These are phyloP conservation scores for Drosophila kokeensis DNA, from an alignment of 2,888 invertebrate genomes.

Conservation along the genomic window DNA sequence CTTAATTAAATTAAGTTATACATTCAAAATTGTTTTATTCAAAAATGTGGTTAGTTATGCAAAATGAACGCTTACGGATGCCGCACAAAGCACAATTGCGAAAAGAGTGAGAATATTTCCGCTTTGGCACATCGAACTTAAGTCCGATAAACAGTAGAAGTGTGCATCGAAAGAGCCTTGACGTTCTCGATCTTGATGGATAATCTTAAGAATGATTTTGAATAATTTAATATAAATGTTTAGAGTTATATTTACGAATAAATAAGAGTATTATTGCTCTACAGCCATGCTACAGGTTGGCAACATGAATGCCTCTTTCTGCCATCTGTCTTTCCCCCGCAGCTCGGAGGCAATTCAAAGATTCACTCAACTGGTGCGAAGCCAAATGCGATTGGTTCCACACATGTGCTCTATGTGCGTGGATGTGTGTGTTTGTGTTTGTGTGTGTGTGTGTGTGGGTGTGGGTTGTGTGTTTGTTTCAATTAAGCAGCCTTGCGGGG, in stretches of 20 bases:
- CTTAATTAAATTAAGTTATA: neutral
- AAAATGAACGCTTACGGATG: neutral
- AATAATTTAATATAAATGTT: neutral
- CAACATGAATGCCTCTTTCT: neutral
- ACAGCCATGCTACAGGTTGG: neutral
- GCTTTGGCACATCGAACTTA: neutral
- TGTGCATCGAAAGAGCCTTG: neutral
- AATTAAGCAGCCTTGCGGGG: slow-evolving; percentile 52
- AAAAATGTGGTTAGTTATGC: neutral
- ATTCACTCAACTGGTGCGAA: slow-evolving; percentile 66
- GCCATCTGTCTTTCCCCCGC: neutral
- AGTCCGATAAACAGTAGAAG: neutral
- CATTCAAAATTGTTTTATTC: neutral
- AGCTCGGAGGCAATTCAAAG: slow-evolving; percentile 30
- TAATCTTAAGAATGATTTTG: neutral
- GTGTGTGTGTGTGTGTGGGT: slow-evolving; percentile 9
- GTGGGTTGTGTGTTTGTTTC: slow-evolving; percentile 57
- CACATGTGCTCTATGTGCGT: slow-evolving; percentile 36
- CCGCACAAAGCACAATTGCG: neutral
- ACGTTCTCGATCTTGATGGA: neutral
- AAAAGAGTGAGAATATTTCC: neutral
- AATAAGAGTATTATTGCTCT: neutral
- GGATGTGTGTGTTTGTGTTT: slow-evolving; percentile 9
- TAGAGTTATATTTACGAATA: neutral
- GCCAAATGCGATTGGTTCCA: slow-evolving; percentile 76